These are phyloP conservation scores for Bombus fervidus DNA, from an alignment of 1,140 invertebrate species.

Conservation along the genomic window DNA sequence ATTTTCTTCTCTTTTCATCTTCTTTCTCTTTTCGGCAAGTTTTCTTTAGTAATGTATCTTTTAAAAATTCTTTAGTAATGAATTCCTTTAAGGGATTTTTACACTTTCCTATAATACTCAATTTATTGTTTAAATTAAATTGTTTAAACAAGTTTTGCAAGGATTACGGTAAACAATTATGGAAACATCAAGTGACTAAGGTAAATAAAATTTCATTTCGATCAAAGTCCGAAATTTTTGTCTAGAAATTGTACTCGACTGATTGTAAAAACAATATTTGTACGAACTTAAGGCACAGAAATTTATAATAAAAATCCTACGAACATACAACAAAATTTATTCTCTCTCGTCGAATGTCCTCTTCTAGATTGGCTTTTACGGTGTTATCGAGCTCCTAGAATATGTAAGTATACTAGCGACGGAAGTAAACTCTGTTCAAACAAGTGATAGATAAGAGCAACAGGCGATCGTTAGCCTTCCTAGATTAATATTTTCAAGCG, in stretches of 20 bases:
- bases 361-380: neutral
- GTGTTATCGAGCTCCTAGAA: neutral
- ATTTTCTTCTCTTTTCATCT: too few relatives aligned
- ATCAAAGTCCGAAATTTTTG: neutral
- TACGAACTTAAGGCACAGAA: neutral
- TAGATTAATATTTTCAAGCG: neutral
- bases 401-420: neutral
- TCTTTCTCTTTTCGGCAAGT: neutral
- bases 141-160: neutral
- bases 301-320: neutral
- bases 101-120: neutral
- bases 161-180: too few relatives aligned
- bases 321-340: neutral
- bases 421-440: neutral
- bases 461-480: neutral
- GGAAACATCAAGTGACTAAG: neutral
- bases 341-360: neutral
- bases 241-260: neutral
- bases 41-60: neutral
- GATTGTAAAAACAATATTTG: neutral
- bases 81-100: neutral
- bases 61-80: neutral
- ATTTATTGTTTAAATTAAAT: neutral
- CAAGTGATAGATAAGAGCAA: neutral
- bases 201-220: neutral